Percentiles rank a stretch among this genome's conserved stretches.
phyloP scores from a whole-genome alignment of 2,113 vertebrate genomes.

The Notothenia coriiceps region DNA sequence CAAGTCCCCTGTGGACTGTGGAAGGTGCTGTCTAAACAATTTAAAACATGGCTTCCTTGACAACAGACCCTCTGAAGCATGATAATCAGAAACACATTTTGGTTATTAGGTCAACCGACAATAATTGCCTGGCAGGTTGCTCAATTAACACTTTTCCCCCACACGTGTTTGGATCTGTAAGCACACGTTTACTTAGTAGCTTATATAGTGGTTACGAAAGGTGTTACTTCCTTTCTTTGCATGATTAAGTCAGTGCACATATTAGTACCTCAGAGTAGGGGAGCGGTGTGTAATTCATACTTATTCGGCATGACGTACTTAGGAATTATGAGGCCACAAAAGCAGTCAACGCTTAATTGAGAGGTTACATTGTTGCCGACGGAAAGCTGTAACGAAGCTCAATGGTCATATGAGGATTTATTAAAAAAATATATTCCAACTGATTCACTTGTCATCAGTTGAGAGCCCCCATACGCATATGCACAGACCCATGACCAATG shows the following conservation, averaged over 20 bases:
- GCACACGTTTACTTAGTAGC: conserved; percentile 61
- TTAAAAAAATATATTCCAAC: conserved; percentile 61
- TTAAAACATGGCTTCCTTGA: conserved; percentile 72
- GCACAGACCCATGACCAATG: conserved; percentile 72
- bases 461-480: conserved; percentile 50
- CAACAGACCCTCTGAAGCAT: conserved; percentile 69
- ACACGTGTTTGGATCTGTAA: conserved; percentile 62
- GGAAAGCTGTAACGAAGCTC: conserved; percentile 49
- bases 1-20: conserved; percentile 51
- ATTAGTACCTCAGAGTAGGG: conserved; percentile 58
- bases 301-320: conserved; percentile 55
- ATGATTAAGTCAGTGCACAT: conserved; percentile 27
- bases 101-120: conserved; percentile 79
- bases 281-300: conserved; percentile 48
- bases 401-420: conserved; percentile 63
- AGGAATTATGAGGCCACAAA: conserved; percentile 68
- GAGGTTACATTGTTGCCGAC: conserved; percentile 51
- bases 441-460: conserved; percentile 70
- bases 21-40: conserved; percentile 75
- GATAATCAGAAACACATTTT: conserved; percentile 77
- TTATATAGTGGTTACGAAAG: conserved; percentile 36
- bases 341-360: conserved; percentile 69
- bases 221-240: conserved; percentile 63
- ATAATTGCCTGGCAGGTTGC: conserved; percentile 77
- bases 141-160: conserved; percentile 74